Evolutionary conservation across 2,797 vertebrate genomes (phyloP).

Genomic region (Columba guinea): DNA sequence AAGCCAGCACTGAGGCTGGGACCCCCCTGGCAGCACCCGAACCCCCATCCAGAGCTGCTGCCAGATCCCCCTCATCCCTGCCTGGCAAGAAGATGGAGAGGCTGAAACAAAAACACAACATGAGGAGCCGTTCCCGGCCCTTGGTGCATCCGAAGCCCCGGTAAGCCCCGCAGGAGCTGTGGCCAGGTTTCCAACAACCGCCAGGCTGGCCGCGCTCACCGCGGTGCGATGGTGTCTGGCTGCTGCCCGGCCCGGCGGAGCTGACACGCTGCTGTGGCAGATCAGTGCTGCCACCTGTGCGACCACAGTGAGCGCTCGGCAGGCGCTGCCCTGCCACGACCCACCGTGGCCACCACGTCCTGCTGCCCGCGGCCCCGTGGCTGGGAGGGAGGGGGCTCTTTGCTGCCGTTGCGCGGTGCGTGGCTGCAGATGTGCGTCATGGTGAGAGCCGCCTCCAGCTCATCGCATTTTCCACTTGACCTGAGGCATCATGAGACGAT

Average conservation of each 20-base stretch:
- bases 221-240: accelerated
- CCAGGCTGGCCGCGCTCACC: not conserved
- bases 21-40: not conserved
- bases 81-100: not conserved
- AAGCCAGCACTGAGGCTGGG: no score
- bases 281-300: not conserved
- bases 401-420: no score
- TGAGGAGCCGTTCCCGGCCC: not conserved
- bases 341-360: not conserved
- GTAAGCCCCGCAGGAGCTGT: accelerated
- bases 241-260: accelerated
- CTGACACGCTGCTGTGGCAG: accelerated
- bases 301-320: accelerated
- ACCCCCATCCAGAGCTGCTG: not conserved
- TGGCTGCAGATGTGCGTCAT: not conserved
- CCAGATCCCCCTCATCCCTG: not conserved
- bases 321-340: accelerated
- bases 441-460: not conserved
- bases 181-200: not conserved
- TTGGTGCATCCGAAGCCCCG: not conserved
- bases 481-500: not conserved
- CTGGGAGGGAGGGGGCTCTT: not conserved
- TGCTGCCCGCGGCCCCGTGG: accelerated
- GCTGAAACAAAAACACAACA: accelerated
- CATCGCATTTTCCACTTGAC: not conserved